phyloP scores from a whole-genome alignment of 2,888 invertebrate species.

The Sipha maydis region DNA sequence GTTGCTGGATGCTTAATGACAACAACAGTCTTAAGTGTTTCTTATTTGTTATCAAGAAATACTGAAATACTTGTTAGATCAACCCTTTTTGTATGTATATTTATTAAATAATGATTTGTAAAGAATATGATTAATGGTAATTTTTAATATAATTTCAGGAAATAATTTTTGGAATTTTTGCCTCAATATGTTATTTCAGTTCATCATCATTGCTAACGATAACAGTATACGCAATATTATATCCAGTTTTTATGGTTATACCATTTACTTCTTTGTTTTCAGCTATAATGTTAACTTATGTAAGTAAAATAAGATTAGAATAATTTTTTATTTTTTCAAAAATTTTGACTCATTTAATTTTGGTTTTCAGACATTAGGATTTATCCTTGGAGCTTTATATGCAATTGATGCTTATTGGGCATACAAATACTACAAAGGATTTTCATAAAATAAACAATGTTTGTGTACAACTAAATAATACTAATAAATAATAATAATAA shows the following conservation, averaged over 20 bases:
- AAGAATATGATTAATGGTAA: constrained; percentile 11
- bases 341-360: constrained; percentile 17
- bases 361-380: constrained; percentile 78
- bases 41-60: constrained; percentile 82
- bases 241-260: constrained; percentile 78
- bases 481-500: constrained; percentile 14
- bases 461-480: constrained; percentile 45
- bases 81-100: constrained; percentile 81
- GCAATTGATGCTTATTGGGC: constrained; percentile 83
- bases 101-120: neutral
- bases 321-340: neutral
- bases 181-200: constrained; percentile 81
- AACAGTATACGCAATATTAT: constrained; percentile 80
- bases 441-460: constrained; percentile 50
- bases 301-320: constrained; percentile 69
- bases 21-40: constrained; percentile 77
- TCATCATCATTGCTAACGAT: constrained; percentile 84
- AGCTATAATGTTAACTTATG: constrained; percentile 88
- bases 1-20: constrained; percentile 84
- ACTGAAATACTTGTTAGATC: constrained; percentile 80
- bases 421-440: constrained; percentile 69
- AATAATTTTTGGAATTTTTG: constrained; percentile 80
- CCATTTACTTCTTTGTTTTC: constrained; percentile 84
- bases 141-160: constrained; percentile 73
- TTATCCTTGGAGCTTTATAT: constrained; percentile 79